Evolutionary conservation across 2,113 vertebrate genomes (phyloP).

Genomic region (Coracopsis vasa): DNA sequence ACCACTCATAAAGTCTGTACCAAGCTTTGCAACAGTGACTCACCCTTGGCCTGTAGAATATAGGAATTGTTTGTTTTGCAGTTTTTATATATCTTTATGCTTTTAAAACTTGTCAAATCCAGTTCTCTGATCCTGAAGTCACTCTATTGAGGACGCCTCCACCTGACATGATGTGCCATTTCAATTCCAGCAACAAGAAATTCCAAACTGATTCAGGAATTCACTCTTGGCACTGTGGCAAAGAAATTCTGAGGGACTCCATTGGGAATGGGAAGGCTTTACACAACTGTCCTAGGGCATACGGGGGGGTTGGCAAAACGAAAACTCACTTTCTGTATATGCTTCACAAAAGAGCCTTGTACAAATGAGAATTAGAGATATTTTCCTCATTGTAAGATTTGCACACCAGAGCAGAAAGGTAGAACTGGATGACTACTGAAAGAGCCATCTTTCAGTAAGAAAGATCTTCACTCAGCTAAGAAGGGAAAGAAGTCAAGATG

Average conservation of each 20-base stretch:
- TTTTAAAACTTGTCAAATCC: not conserved
- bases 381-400: not conserved
- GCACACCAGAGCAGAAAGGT: not conserved
- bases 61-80: not conserved
- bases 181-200: not conserved
- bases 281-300: not conserved
- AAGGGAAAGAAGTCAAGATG: not conserved
- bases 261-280: not conserved
- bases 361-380: not conserved
- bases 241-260: not conserved
- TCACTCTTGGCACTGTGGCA: rapidly evolving
- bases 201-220: not conserved
- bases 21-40: not conserved
- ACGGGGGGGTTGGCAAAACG: rapidly evolving
- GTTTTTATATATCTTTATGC: not conserved
- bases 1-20: not conserved
- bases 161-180: not conserved
- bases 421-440: not conserved
- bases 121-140: not conserved
- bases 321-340: not conserved
- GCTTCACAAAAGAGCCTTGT: not conserved
- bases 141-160: not conserved
- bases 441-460: not conserved
- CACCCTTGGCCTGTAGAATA: not conserved
- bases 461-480: not conserved